phyloP scores from a whole-genome alignment of 2,888 invertebrate species.

The Hypolimnas misippus region DNA sequence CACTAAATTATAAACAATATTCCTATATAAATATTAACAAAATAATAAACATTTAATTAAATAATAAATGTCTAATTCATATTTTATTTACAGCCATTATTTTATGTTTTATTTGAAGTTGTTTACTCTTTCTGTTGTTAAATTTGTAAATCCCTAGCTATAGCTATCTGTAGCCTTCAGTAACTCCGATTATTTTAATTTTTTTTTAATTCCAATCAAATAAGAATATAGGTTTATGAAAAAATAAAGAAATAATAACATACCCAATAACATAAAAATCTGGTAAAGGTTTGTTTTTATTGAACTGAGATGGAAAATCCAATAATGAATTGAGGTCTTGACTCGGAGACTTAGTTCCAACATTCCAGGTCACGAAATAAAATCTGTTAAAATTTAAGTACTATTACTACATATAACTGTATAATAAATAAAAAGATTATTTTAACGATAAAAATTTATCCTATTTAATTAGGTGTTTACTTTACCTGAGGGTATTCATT shows the following conservation, averaged over 20 bases:
- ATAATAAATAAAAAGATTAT: neutral
- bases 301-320: conserved; percentile 85
- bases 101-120: too few relatives aligned
- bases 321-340: conserved; percentile 89
- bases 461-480: conserved; percentile 18
- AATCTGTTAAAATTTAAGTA: conserved; percentile 79
- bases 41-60: too few relatives aligned
- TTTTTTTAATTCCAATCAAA: too few relatives aligned
- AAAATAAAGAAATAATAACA: conserved; percentile 46
- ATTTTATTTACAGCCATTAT: too few relatives aligned
- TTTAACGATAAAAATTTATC: neutral
- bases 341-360: conserved; percentile 90
- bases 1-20: too few relatives aligned
- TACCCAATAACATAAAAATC: conserved; percentile 95
- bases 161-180: too few relatives aligned
- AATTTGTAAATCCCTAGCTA: too few relatives aligned
- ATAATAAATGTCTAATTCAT: too few relatives aligned
- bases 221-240: too few relatives aligned
- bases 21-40: too few relatives aligned
- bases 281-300: conserved; percentile 86
- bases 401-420: conserved; percentile 1
- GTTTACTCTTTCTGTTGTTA: too few relatives aligned
- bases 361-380: conserved; percentile 95
- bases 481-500: conserved; percentile 45
- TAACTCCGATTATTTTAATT: too few relatives aligned